These are phyloP conservation scores for Uloborus diversus DNA, from an alignment of 1,140 invertebrate species.

Conservation along the genomic window DNA sequence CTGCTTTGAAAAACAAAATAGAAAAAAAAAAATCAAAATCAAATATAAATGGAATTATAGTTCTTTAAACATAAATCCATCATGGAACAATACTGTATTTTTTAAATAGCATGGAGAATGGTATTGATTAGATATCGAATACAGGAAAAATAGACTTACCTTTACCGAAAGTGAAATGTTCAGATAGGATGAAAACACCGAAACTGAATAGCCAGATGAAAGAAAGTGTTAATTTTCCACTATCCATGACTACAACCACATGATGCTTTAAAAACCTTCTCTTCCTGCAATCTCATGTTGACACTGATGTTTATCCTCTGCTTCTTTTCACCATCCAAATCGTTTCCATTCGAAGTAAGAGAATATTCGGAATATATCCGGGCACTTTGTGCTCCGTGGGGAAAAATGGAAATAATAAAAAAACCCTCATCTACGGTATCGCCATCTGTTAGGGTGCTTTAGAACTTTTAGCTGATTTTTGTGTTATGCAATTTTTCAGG, in stretches of 20 bases:
- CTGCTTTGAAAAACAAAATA: too few species aligned
- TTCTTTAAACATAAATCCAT: too few species aligned
- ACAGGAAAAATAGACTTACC: conserved; percentile 1
- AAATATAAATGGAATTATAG: too few species aligned
- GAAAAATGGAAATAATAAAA: too few species aligned
- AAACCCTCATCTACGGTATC: too few species aligned
- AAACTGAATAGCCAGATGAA: conserved; percentile 43
- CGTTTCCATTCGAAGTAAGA: background rate
- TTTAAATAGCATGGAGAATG: too few species aligned
- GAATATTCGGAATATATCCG: conserved; percentile 28
- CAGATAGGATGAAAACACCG: conserved; percentile 16
- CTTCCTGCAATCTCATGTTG: conserved; percentile 48
- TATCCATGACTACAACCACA: conserved; percentile 44
- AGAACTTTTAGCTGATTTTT: too few species aligned
- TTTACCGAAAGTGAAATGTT: conserved; percentile 12
- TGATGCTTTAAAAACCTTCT: conserved; percentile 31
- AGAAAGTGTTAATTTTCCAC: conserved; percentile 17
- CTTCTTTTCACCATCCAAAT: conserved; percentile 17
- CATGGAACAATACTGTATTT: too few species aligned
- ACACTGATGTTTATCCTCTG: conserved; percentile 1
- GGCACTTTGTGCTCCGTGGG: conserved; percentile 16
- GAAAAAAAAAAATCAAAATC: too few species aligned
- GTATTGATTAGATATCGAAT: conserved; percentile 2
- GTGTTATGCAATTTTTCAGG: too few species aligned
- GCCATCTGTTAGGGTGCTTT: too few species aligned